Evolutionary conservation across 2,888 invertebrate genomes (phyloP).

Genomic region (Synanthedon vespiformis): DNA sequence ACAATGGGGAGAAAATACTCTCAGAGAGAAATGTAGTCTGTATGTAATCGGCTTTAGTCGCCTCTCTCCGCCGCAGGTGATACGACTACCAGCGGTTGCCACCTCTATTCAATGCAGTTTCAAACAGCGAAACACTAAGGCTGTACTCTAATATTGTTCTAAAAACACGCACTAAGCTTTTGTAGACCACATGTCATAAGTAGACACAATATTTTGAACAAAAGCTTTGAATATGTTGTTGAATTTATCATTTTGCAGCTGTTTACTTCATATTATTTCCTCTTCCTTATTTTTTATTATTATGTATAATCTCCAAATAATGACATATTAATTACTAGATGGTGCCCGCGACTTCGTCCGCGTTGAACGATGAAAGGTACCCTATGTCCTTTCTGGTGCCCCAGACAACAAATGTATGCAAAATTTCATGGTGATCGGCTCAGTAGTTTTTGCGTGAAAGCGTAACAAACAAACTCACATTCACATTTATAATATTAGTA

Average conservation of each 20-base stretch:
- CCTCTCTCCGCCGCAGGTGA: constrained; percentile 23
- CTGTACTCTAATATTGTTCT: not conserved
- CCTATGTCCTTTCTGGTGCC: too few relatives aligned
- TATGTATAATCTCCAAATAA: too few relatives aligned
- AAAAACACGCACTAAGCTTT: not conserved
- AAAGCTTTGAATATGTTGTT: not conserved
- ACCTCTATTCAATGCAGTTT: constrained; percentile 6
- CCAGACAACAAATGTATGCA: too few relatives aligned
- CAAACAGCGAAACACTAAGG: not conserved
- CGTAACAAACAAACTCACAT: too few relatives aligned
- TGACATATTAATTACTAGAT: too few relatives aligned
- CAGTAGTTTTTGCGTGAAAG: too few relatives aligned
- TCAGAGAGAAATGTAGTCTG: constrained; percentile 30
- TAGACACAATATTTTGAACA: not conserved
- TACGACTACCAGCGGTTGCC: constrained; percentile 4
- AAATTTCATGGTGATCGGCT: too few relatives aligned
- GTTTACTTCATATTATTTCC: not conserved
- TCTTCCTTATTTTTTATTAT: not conserved
- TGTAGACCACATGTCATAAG: not conserved
- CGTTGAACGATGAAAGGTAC: too few relatives aligned
- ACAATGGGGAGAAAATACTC: constrained; percentile 36
- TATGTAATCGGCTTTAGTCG: constrained; percentile 57
- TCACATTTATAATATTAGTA: too few relatives aligned
- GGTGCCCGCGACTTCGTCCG: too few relatives aligned
- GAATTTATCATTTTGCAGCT: not conserved